Evolutionary conservation across 2,888 invertebrate species (phyloP), one percentile per base, ranked within the genome.

Genomic region (Tridacna crocea): DNA sequence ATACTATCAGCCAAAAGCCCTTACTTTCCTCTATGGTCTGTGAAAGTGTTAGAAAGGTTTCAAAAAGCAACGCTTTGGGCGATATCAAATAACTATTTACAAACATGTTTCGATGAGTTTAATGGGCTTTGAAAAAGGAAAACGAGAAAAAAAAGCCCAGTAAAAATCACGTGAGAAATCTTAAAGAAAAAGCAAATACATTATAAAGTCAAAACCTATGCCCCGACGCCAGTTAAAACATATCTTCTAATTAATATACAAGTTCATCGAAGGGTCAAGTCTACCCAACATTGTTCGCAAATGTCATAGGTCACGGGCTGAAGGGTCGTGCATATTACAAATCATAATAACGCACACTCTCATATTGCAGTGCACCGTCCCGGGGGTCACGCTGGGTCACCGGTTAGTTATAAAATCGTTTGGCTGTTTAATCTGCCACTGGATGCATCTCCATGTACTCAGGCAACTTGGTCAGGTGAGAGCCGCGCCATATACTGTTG

Each of bases 241-340:
- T 70, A 70, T 70, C 51, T 70, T 51, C 70, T 70, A 70, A 70
- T 70, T 70, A 70, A 70, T 70, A 70, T 51, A 70, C 47, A 60
- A 72, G 84, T 84, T 84, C 84, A 84, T 60, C 22, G 65, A n/a
- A 55, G 47, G 84, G 84, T 84, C 84, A 84, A 82, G 84, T 82
- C 84, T 84, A 84, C 84, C 84, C 80, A 75, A 66, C 76, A 48
- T 79, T 79, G 78, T 83, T 81, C 60, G 73, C 72, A 46, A 81
- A 84, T 81, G 84, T 84, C 81, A 82, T 66, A 81, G 84, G 81
- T 84, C 79, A 77, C 77, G 47, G 81, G 81, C 79, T 68, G 66
- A 82, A 77, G 75, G 84, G 84, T 81, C 84, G 81, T 75, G 73
- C 79, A 84, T 84, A 84, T 84, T 84, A 79, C 84, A 81, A 84